phyloP scores from a whole-genome alignment of 2,113 vertebrate species.

The Scopus umbretta region DNA sequence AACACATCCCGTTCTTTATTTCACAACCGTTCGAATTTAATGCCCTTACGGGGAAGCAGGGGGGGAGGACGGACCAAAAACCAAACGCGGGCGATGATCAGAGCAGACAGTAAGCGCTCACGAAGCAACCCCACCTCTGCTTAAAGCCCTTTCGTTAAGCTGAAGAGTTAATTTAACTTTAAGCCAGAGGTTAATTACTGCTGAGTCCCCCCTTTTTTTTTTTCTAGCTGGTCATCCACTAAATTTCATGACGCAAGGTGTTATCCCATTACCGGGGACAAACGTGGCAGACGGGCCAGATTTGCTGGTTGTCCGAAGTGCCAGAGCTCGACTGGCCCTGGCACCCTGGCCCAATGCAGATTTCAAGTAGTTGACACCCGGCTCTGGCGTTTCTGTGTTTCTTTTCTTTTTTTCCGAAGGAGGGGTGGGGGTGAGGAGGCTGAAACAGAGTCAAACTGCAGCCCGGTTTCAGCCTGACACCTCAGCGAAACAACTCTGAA shows the following conservation, averaged over 20 bases:
- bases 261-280: constrained; percentile 37
- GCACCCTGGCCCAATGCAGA: not conserved
- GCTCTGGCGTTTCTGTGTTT: not conserved
- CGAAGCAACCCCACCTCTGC: not conserved
- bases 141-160: constrained; percentile 8
- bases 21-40: not conserved
- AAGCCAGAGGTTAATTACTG: not conserved
- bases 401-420: not conserved
- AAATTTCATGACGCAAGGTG: constrained; percentile 38
- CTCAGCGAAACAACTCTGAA: constrained; percentile 55
- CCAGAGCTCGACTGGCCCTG: not conserved
- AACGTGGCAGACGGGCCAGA: not conserved
- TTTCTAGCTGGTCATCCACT: not conserved
- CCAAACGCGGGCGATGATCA: accelerated
- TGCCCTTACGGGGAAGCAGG: not conserved
- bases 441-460: constrained; percentile 44
- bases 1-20: not conserved
- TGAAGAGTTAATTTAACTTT: not conserved
- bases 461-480: constrained; percentile 55
- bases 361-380: not conserved
- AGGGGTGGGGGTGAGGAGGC: constrained; percentile 5
- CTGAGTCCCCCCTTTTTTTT: not conserved
- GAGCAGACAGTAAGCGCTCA: not conserved
- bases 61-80: not conserved
- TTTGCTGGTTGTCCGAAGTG: not conserved